Conservation (phyloP, 2,113 vertebrate species). For the Montifringilla adamsi region DNA sequence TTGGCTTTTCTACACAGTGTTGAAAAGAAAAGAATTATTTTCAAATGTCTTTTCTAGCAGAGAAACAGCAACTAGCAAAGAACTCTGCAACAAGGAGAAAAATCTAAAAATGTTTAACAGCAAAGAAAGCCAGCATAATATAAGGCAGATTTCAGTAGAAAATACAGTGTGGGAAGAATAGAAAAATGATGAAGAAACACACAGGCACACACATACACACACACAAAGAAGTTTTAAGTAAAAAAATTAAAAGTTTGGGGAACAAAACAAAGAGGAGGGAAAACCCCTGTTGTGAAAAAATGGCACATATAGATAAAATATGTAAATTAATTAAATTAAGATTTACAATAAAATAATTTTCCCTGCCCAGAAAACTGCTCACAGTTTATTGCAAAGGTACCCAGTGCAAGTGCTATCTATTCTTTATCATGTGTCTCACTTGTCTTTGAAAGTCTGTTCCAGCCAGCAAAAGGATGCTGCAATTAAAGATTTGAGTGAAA, state of each 20-base stretch:
- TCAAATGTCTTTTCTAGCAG: background rate
- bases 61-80: background rate
- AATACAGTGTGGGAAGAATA: background rate
- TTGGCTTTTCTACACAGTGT: background rate
- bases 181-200: background rate
- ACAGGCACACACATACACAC: rapidly evolving
- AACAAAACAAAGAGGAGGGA: background rate
- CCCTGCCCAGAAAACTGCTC: background rate
- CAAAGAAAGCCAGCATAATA: background rate
- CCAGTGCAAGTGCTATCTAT: background rate
- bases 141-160: background rate
- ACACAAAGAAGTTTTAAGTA: background rate
- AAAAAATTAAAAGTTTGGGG: background rate
- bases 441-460: background rate
- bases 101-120: background rate
- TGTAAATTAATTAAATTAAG: background rate
- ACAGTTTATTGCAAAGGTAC: background rate
- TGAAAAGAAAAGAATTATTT: background rate
- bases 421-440: background rate
- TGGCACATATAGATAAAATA: background rate
- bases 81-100: background rate
- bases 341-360: background rate
- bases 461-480: background rate
- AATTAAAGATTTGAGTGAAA: background rate
- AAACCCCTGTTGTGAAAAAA: background rate